Evolutionary conservation across 1,140 invertebrate genomes (phyloP), one percentile per base, ranked within the genome.

Genomic region (Copidosoma floridanum): DNA sequence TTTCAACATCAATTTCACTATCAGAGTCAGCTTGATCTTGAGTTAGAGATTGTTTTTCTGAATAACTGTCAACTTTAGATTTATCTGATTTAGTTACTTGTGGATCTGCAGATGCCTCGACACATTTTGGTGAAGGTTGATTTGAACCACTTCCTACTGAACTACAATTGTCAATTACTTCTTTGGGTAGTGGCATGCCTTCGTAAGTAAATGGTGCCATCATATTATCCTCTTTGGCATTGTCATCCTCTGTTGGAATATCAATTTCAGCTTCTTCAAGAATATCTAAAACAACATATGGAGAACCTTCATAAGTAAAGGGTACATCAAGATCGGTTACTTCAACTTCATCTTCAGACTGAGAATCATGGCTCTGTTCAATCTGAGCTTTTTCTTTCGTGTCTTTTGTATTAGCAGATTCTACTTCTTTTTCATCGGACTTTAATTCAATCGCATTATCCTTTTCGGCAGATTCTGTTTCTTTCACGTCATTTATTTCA

Each of bases 121-220:
- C 1, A n/a, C 14, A n/a, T 37, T 38, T 51, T 4, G 57, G 47
- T 14, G 35, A 18, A 27, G 35, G 51, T 26, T 23, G 35, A 2
- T 61, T 54, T 7, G 55, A 53, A 6, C 27, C 21, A 26, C 55
- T 63, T 29, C 50, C 55, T 8, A 53, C 18, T 3, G 61, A 62
- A 53, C 54, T 54, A 14, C 47, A 62, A 23, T 46, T 63, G 21
- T 63, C 55, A 5, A 54, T 24, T 23, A 54, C 23, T 12, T 63
- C 55, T 40, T 53, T 57, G 8, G 54, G 48, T 27, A 63, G 21
- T 8, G 55, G 54, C 32, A 63, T 21, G 3, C 61, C 55, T 29
- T 63, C 61, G 14, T 46, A 57, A 40, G 48, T 63, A 21, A 63
- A 63, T 10, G 60, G 60, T 11, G n/a, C n/a, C 11, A 16, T 53